Conservation (phyloP, 30 jellyfish, hydroid and myxozoan genomes). For the Chrysaora quinquecirrha region DNA sequence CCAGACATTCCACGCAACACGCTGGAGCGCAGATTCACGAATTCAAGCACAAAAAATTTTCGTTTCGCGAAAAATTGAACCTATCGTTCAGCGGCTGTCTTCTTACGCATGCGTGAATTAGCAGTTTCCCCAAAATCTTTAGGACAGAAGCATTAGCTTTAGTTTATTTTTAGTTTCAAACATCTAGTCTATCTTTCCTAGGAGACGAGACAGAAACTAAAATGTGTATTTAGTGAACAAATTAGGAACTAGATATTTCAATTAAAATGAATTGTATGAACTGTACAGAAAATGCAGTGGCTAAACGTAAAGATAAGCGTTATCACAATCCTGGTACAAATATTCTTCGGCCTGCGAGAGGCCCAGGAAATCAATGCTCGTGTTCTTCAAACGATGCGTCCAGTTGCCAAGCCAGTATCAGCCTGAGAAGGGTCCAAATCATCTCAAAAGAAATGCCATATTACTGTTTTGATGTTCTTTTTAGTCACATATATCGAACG, state of each 20-base stretch:
- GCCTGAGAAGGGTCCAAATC: conserved; percentile 31
- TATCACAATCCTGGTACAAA: conserved; percentile 30
- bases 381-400: not conserved
- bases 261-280: conserved; percentile 66
- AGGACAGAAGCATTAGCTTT: too few relatives aligned
- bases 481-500: conserved; percentile 76
- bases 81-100: not conserved
- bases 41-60: too few relatives aligned
- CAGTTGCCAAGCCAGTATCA: conserved; percentile 32
- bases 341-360: conserved; percentile 70
- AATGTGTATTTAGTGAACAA: not conserved
- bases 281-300: conserved; percentile 69
- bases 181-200: not conserved
- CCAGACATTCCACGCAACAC: too few relatives aligned
- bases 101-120: not conserved
- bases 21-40: too few relatives aligned
- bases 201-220: not conserved
- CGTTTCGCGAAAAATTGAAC: too few relatives aligned
- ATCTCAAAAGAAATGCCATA: conserved; percentile 84
- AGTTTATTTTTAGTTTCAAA: not conserved
- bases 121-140: too few relatives aligned
- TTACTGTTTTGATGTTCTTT: conserved; percentile 89
- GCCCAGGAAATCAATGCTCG: conserved; percentile 55
- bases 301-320: conserved; percentile 59
- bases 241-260: not conserved